phyloP scores from a whole-genome alignment of 2,888 invertebrate genomes.

The Mantis religiosa region DNA sequence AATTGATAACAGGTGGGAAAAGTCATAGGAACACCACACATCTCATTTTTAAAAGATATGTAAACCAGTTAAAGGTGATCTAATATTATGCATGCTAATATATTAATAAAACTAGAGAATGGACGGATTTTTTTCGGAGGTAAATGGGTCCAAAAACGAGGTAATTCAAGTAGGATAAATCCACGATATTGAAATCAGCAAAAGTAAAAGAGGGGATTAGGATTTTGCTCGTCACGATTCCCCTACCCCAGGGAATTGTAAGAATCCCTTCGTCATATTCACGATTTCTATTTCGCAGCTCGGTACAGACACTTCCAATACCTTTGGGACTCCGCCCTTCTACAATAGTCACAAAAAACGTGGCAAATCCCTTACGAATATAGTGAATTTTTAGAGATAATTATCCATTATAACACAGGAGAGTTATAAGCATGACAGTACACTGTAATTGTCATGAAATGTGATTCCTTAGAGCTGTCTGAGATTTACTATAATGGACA shows the following conservation, averaged over 20 bases:
- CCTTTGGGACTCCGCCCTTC: background rate
- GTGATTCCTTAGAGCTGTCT: no score
- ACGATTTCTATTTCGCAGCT: background rate
- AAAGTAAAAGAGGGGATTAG: background rate
- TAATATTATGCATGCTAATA: no score
- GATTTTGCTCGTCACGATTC: background rate
- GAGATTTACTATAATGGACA: no score
- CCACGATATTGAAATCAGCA: background rate
- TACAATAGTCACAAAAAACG: background rate
- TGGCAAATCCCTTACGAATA: background rate
- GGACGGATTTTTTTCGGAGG: background rate
- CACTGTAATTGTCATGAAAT: no score
- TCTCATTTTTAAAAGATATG: no score
- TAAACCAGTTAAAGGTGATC: no score
- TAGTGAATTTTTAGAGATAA: no score
- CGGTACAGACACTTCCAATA: background rate
- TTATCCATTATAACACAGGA: no score
- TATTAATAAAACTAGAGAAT: no score
- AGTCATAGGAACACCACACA: no score
- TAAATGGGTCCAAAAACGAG: background rate
- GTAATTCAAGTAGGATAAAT: background rate
- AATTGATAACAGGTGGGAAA: no score
- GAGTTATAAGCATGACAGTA: no score
- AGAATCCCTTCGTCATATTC: background rate
- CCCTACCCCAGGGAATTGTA: background rate